phyloP scores from a whole-genome alignment of 2,113 vertebrate species.

The Rhynchomys soricoides region DNA sequence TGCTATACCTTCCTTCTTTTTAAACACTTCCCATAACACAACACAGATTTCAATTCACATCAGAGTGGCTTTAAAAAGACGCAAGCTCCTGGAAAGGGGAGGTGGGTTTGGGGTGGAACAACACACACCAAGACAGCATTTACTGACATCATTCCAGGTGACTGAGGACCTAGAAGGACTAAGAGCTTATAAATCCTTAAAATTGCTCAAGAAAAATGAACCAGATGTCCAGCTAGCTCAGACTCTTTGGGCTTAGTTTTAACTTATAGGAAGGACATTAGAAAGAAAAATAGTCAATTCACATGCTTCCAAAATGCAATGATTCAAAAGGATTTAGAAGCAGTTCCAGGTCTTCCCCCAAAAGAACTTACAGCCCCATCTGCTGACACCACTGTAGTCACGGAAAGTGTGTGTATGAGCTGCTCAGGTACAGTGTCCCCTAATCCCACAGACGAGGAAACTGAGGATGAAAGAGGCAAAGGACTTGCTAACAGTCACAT shows the following conservation, averaged over 20 bases:
- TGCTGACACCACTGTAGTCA: background rate
- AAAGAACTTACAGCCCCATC: background rate
- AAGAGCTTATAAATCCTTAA: background rate
- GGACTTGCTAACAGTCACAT: constrained; percentile 24
- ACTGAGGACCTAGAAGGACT: background rate
- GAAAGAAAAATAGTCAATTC: constrained; percentile 37
- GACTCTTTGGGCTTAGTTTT: background rate
- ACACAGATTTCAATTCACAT: background rate
- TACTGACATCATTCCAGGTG: background rate
- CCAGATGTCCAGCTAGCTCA: constrained; percentile 14
- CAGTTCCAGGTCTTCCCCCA: background rate
- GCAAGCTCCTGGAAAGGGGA: background rate
- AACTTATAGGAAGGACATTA: background rate
- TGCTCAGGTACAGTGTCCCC: too few species aligned
- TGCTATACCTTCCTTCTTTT: too few species aligned
- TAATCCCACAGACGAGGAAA: constrained; percentile 47
- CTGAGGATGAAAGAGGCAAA: constrained; percentile 26
- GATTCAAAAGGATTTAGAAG: background rate
- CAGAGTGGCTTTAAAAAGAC: background rate
- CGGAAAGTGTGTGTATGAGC: background rate
- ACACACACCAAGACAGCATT: background rate
- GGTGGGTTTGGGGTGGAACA: background rate
- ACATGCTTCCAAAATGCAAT: constrained; percentile 38
- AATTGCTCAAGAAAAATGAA: background rate
- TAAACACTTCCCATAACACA: too few species aligned